Conservation (phyloP, 1,140 invertebrate species). For the Drosophila pseudoananassae region DNA sequence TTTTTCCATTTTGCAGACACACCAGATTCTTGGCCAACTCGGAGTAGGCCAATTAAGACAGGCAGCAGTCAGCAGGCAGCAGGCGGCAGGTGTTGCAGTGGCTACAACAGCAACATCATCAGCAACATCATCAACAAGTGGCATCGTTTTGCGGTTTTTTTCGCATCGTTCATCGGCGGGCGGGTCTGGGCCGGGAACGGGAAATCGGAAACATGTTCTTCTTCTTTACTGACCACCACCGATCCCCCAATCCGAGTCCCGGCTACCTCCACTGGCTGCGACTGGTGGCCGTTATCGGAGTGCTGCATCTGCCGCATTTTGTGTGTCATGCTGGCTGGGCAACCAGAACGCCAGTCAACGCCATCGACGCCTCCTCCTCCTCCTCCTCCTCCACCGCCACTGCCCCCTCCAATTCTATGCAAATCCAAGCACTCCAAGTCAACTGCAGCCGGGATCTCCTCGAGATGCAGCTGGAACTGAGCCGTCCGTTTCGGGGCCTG, state of each 20-base stretch:
- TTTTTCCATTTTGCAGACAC: constrained; percentile 40
- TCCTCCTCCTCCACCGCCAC: background rate
- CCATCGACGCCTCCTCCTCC: constrained; percentile 7
- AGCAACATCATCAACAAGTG: constrained; percentile 42
- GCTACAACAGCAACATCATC: constrained; percentile 37
- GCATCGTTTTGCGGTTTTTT: constrained; percentile 67
- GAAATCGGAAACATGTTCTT: constrained; percentile 82
- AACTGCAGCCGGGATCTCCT: constrained; percentile 86
- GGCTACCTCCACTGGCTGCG: constrained; percentile 13
- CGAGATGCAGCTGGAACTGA: constrained; percentile 85
- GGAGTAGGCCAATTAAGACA: constrained; percentile 64
- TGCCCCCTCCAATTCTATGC: constrained; percentile 29
- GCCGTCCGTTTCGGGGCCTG: constrained; percentile 88
- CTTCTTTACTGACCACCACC: constrained; percentile 25
- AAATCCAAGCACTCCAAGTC: constrained; percentile 59
- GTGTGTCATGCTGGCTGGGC: constrained; percentile 76
- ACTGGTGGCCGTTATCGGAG: constrained; percentile 52
- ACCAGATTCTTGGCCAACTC: constrained; percentile 19
- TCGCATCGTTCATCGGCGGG: constrained; percentile 9
- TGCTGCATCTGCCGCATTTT: constrained; percentile 69
- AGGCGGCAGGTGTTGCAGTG: constrained; percentile 11
- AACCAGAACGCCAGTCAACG: constrained; percentile 64
- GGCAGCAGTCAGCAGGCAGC: constrained; percentile 8
- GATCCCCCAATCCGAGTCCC: constrained; percentile 12
- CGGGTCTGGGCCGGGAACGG: constrained; percentile 54